A percentile compares a stretch with the other conserved stretches of the same genome.
Conservation (phyloP, 1,140 invertebrate species). For the Saxidomus purpurata region DNA sequence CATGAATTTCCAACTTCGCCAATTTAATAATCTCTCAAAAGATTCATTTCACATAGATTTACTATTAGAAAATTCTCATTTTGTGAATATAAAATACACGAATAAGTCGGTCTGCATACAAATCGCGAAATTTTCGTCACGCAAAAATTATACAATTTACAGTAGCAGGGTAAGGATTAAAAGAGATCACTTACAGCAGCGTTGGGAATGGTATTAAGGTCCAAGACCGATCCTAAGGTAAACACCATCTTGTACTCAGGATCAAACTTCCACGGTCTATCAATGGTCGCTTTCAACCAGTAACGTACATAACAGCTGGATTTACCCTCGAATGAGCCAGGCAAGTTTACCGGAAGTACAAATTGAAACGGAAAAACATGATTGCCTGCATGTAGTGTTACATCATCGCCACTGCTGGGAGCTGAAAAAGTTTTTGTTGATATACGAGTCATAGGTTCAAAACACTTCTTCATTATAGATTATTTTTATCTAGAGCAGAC, state of each 20-base stretch:
- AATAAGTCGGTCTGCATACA: no score
- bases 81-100: no score
- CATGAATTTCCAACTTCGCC: no score
- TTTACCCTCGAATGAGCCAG: constrained; percentile 47
- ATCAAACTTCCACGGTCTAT: constrained; percentile 61
- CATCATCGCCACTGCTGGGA: background rate
- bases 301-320: constrained; percentile 34
- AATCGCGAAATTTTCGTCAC: no score
- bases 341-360: constrained; percentile 39
- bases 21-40: no score
- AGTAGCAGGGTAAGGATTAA: no score
- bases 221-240: constrained; percentile 27
- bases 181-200: constrained; percentile 2
- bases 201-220: constrained; percentile 27
- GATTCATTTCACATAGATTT: no score
- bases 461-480: no score
- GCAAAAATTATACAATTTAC: no score
- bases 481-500: no score
- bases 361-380: constrained; percentile 55
- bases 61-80: no score
- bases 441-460: no score
- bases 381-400: constrained; percentile 43
- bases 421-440: background rate
- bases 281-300: constrained; percentile 46
- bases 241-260: constrained; percentile 51